These are phyloP conservation scores for Scatophagus argus DNA, from an alignment of 2,113 vertebrate species.

Conservation along the genomic window DNA sequence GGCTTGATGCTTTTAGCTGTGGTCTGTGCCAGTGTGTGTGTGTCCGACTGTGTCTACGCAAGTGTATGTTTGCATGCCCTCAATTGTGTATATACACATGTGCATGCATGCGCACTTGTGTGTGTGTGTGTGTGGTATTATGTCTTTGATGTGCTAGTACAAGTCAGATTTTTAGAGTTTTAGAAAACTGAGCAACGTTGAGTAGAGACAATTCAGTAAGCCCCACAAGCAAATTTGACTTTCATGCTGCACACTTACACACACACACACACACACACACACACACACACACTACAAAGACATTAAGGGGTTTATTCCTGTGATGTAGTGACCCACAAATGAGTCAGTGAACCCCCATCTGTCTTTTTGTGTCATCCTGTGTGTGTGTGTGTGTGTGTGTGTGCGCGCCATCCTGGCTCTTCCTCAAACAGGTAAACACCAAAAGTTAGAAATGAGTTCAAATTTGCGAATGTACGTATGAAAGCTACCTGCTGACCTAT, in stretches of 20 bases:
- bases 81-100: constrained; percentile 16
- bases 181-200: constrained; percentile 60
- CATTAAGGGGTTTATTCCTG: constrained; percentile 30
- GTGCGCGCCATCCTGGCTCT: not conserved
- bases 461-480: not conserved
- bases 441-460: not conserved
- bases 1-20: constrained; percentile 77
- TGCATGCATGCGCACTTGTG: not conserved
- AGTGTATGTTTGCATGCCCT: constrained; percentile 39
- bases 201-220: constrained; percentile 56
- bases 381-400: not conserved
- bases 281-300: constrained; percentile 24
- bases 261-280: not conserved
- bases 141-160: constrained; percentile 65
- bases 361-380: constrained; percentile 6
- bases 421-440: not conserved
- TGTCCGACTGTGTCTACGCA: constrained; percentile 38
- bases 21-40: constrained; percentile 48
- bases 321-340: constrained; percentile 46
- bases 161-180: constrained; percentile 56
- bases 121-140: constrained; percentile 29
- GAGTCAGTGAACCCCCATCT: constrained; percentile 28
- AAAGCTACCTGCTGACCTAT: constrained; percentile 54
- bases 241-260: constrained; percentile 15
- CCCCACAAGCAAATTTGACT: constrained; percentile 44